Percentiles rank a stretch among this genome's conserved stretches.
Evolutionary conservation across 2,888 invertebrate genomes (phyloP).

Genomic region (Argynnis bischoffii): DNA sequence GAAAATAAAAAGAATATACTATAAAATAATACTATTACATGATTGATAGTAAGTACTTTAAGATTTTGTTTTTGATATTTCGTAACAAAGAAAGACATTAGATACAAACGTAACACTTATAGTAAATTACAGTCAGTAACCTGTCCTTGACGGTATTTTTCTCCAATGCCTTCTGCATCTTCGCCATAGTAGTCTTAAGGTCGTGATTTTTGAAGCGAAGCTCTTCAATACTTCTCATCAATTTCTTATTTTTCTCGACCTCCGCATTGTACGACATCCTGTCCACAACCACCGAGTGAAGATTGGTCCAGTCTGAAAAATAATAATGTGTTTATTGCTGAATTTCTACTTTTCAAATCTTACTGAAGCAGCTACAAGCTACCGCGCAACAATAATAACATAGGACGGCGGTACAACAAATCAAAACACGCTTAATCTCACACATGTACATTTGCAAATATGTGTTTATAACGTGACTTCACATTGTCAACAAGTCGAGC

Average conservation of each 20-base stretch:
- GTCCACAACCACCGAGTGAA: constrained; percentile 74
- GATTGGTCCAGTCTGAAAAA: constrained; percentile 67
- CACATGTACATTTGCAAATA: too few species aligned
- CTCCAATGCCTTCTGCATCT: constrained; percentile 66
- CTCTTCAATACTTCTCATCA: constrained; percentile 69
- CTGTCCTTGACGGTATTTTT: constrained; percentile 48
- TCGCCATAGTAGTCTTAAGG: constrained; percentile 56
- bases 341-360: neutral
- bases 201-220: constrained; percentile 78
- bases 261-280: constrained; percentile 76
- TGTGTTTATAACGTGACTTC: too few species aligned
- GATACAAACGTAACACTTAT: neutral
- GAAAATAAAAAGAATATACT: too few species aligned
- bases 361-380: too few species aligned
- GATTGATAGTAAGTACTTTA: too few species aligned
- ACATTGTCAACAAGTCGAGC: too few species aligned
- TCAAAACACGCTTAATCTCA: too few species aligned
- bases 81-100: too few species aligned
- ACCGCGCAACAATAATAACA: too few species aligned
- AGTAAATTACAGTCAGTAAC: constrained; percentile 34
- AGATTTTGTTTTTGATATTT: too few species aligned
- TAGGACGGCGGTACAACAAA: too few species aligned
- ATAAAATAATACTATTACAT: too few species aligned
- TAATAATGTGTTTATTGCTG: neutral
- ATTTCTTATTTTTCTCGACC: constrained; percentile 71